Evolutionary conservation across 2,113 vertebrate species (phyloP), one percentile per base, ranked within the genome.

Genomic region (Forbesichthys papilliferus): DNA sequence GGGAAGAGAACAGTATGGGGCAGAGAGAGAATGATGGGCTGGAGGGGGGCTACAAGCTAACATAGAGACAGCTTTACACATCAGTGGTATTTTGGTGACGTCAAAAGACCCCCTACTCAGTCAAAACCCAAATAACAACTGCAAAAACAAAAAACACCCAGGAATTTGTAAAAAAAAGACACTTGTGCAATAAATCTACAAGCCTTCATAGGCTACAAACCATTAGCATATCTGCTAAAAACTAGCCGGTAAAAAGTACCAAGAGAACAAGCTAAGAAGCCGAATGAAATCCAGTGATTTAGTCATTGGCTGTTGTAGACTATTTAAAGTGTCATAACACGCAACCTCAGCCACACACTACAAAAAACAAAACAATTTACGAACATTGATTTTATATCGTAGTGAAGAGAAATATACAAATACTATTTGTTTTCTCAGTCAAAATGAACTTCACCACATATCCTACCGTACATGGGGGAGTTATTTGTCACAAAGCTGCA

Each of bases 41-140:
- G 54, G 47, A 55, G 66, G 68, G 68, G 13, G 34, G 52, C 69
- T 78, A 81, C 85, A 87, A 84, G 86, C 83, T 74, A 87, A 68
- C 81, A 84, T 56, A 68, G 82, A 88, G 79, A 91, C 84, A 84
- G 68, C 74, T 64, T 75, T 83, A 86, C 73, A 77, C 77, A 84
- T 76, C 73, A 79, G 75, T 84, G 81, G 80, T 80, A 84, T 89
- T 82, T 83, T 80, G 72, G 63, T 90, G 87, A 91, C 61, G 82
- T 56, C 78, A 80, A 79, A 81, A 87, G 68, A 76, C 79, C 72
- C 71, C 86, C 83, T 77, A 75, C 66, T 74, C 16, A 47, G 64
- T 53, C 57, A 51, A 63, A 76, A 60, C 49, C 51, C 0, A 46
- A 68, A 72, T 3, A 76, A 65, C 54, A 71, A 47, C 48, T 51